A percentile compares a stretch with the other conserved stretches of the same genome.
Conservation (phyloP, 2,888 invertebrate species). For the Psococerastis gibbosa region DNA sequence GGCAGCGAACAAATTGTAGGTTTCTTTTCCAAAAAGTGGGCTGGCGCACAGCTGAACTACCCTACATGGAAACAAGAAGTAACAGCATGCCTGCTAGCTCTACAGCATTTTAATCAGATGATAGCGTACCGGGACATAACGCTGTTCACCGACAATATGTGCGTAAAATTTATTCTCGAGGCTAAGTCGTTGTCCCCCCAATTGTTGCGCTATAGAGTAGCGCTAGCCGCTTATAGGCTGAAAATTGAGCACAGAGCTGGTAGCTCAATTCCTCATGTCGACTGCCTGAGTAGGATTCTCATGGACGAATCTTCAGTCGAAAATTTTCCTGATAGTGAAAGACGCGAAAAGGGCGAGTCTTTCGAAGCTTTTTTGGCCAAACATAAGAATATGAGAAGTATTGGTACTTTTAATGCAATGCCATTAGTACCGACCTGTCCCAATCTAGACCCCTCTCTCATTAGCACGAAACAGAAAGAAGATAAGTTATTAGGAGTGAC, state of each 20-base stretch:
- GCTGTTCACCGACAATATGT: not conserved
- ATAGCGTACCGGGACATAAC: not conserved
- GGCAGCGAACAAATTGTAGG: not conserved
- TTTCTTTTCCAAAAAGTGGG: not conserved
- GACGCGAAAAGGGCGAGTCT: not conserved
- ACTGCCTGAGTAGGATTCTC: not conserved
- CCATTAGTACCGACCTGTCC: no score
- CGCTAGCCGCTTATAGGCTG: not conserved
- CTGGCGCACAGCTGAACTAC: not conserved
- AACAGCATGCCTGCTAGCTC: not conserved
- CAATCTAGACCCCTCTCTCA: not conserved
- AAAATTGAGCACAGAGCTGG: not conserved
- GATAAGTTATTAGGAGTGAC: not conserved
- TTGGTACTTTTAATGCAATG: not conserved
- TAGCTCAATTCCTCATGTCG: not conserved
- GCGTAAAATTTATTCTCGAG: not conserved
- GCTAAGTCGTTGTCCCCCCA: not conserved
- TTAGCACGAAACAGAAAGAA: not conserved
- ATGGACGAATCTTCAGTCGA: not conserved
- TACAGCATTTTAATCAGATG: not conserved
- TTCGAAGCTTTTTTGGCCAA: not conserved
- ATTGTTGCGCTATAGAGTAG: not conserved
- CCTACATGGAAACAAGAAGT: not conserved
- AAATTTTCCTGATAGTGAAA: not conserved
- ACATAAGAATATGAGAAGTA: not conserved